Conservation (phyloP, 2,113 vertebrate species). For the Stomatorhinus ivindoensis region DNA sequence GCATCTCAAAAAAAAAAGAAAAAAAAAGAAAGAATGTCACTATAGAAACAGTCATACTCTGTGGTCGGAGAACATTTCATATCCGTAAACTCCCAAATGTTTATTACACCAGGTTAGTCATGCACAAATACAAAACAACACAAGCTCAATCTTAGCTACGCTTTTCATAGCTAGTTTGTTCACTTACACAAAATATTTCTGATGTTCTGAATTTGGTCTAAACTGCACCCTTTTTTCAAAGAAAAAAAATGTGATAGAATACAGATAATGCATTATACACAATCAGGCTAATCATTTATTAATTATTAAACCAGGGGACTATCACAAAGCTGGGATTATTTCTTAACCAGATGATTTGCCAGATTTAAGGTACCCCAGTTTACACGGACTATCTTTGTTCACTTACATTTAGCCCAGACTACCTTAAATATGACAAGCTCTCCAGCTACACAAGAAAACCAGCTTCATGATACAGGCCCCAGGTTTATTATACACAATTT, state of each 20-base stretch:
- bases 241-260: conserved; percentile 5
- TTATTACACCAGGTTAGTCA: neutral
- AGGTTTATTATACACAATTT: neutral
- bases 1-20: neutral
- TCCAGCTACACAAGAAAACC: neutral
- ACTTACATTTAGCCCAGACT: neutral
- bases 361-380: neutral
- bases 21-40: neutral
- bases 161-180: neutral
- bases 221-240: neutral
- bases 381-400: neutral
- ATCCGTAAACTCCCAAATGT: neutral
- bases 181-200: neutral
- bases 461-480: neutral
- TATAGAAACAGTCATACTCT: neutral
- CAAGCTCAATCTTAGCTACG: neutral
- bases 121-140: neutral
- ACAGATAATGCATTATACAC: neutral
- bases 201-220: conserved; percentile 1
- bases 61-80: neutral
- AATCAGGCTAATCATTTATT: neutral
- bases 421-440: neutral
- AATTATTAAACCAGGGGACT: neutral
- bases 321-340: neutral
- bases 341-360: neutral